These are phyloP conservation scores for Chymomyza amoena DNA, from an alignment of 2,888 invertebrate species.

Conservation along the genomic window DNA sequence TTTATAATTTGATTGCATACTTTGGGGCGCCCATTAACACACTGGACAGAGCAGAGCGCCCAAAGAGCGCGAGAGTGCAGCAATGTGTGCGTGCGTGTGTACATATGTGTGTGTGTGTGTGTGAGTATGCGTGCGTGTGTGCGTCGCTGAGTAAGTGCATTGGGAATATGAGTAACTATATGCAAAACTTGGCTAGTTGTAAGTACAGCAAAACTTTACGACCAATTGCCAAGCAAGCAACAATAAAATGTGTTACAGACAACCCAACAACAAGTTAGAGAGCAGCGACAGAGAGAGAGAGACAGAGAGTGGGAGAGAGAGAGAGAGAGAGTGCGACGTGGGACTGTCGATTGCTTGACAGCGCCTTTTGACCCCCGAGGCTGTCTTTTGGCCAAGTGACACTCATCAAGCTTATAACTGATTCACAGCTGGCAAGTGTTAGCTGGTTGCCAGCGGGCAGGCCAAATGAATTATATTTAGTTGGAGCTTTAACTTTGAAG, in stretches of 20 bases:
- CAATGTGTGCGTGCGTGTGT: slow-evolving; percentile 11
- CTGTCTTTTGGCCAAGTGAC: neutral
- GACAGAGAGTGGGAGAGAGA: too few relatives aligned
- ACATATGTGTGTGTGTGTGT: neutral
- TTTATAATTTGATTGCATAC: slow-evolving; percentile 68
- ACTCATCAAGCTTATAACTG: neutral
- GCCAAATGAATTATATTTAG: neutral
- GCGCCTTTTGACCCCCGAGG: neutral
- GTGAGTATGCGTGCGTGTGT: neutral
- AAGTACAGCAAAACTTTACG: slow-evolving; percentile 36
- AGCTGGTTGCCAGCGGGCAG: neutral
- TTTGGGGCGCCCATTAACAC: slow-evolving; percentile 63
- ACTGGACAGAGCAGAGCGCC: slow-evolving; percentile 17
- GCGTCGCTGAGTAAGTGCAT: neutral
- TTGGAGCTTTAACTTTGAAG: neutral
- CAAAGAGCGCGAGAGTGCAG: too few relatives aligned
- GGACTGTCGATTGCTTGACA: neutral
- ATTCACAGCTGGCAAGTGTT: neutral
- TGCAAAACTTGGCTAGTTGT: slow-evolving; percentile 17
- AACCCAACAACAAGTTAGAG: neutral
- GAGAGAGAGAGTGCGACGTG: neutral
- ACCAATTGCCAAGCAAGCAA: slow-evolving; percentile 20
- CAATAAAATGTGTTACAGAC: neutral
- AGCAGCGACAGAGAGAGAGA: neutral
- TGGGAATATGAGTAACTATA: neutral